A percentile compares a stretch with the other conserved stretches of the same genome.
phyloP scores from a whole-genome alignment of 1,140 invertebrate genomes.

The Drosophila equinoxialis region DNA sequence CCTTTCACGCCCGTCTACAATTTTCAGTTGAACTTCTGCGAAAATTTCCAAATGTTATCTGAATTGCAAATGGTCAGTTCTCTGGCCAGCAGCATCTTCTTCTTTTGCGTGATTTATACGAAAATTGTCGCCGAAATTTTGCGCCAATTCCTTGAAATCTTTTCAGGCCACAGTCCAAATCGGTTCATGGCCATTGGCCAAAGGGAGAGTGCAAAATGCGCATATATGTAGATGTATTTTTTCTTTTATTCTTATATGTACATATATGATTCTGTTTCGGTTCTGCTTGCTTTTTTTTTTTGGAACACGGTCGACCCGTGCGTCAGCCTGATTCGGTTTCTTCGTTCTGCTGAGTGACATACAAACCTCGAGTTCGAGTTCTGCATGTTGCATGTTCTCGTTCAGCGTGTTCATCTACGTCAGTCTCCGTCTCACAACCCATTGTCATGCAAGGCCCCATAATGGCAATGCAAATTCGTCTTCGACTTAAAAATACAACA shows the following conservation, averaged over 20 bases:
- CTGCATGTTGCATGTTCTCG: slow-evolving; percentile 29
- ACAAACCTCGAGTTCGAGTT: slow-evolving; percentile 70
- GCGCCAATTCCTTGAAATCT: slow-evolving; percentile 64
- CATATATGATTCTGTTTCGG: background rate
- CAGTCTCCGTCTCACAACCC: slow-evolving; percentile 17
- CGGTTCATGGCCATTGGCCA: slow-evolving; percentile 65
- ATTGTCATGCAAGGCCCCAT: slow-evolving; percentile 63
- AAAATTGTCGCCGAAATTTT: slow-evolving; percentile 54
- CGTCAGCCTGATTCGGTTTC: slow-evolving; percentile 54
- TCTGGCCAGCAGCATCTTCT: slow-evolving; percentile 39
- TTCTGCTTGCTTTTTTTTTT: slow-evolving; percentile 22
- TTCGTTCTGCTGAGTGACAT: slow-evolving; percentile 43
- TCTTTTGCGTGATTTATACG: slow-evolving; percentile 40
- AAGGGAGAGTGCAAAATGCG: slow-evolving; percentile 42
- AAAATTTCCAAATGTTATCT: slow-evolving; percentile 37
- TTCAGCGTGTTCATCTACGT: slow-evolving; percentile 8
- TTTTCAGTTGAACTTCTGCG: slow-evolving; percentile 57
- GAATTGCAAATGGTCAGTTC: slow-evolving; percentile 56
- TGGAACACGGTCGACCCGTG: slow-evolving; percentile 48
- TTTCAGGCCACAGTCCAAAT: slow-evolving; percentile 21
- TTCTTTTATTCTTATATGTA: background rate
- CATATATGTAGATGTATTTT: slow-evolving; percentile 39
- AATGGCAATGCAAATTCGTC: slow-evolving; percentile 59
- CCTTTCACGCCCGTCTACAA: background rate
- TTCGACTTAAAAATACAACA: slow-evolving; percentile 30